Base-by-base conservation (phyloP, 2,113 vertebrate genomes). In the Tapirus terrestris region DNA sequence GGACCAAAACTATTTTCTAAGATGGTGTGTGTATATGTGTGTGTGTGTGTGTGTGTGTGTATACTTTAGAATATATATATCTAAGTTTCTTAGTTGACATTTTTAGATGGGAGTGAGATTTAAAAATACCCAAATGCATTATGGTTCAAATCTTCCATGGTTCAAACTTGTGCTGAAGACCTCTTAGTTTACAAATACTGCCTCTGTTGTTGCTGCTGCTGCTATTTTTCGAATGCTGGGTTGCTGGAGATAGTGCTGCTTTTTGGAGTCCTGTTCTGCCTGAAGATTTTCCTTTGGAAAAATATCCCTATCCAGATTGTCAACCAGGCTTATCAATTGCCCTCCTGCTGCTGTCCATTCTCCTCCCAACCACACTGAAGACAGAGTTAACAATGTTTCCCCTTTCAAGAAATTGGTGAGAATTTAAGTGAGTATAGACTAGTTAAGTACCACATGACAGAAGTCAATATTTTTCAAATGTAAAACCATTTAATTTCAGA, bases 231-330 rank as follows among this genome's bases (percentile, higher is more conserved):
- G 84, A 51, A 86, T 33, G n/a, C 13, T 61, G 33, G 11, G 13
- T 94, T 95, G 33, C n/a, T 75, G 20, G 36, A 82, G 56, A 72
- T 48, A 53, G 51, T 53, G 33, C 17, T 76, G 33, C 29, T 58
- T 85, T 45, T 88, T 76, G 8, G 73, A 94, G 48, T 16, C 33
- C 45, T 85, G 6, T 60, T 94, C 65, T 95, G 36, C 63, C 70
- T 96, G 18, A 80, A 93, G 21, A 11, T n/a, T 96, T 93, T 96
- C 67, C 76, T 94, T 83, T 63, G 61, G 60, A 86, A 94, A 79
- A 67, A 63, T 80, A 45, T 88, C 65, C 33, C 31, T 21, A 18
- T 79, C 25, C 63, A 60, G 3, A 76, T 27, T 93, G 43, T 96
- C 70, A 72, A 11, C 21, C 45, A 88, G 20, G 51, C 17, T n/a